Percentiles rank a stretch among this genome's conserved stretches.
phyloP scores from a whole-genome alignment of 2,113 vertebrate species.

The Brachirus orientalis region DNA sequence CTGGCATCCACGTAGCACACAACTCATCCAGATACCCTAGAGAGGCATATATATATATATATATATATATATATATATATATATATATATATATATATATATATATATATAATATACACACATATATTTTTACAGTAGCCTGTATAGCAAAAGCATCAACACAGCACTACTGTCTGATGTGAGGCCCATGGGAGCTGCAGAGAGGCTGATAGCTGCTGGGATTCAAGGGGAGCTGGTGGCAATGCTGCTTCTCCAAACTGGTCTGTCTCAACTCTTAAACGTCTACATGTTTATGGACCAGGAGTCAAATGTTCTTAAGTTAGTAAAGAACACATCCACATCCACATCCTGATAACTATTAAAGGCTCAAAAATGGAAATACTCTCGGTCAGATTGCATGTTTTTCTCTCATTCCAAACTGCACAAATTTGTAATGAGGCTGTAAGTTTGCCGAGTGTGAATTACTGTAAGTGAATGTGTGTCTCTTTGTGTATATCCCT shows the following conservation, averaged over 20 bases:
- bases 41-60: slow-evolving; percentile 60
- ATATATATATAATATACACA: no score
- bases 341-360: neutral
- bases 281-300: slow-evolving; percentile 30
- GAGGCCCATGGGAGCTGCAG: slow-evolving; percentile 86
- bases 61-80: slow-evolving; percentile 52
- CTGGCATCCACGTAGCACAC: slow-evolving; percentile 81
- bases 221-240: slow-evolving; percentile 64
- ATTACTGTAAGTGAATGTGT: no score
- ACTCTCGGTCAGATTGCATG: neutral
- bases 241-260: slow-evolving; percentile 43
- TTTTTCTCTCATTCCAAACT: neutral
- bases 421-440: neutral
- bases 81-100: slow-evolving; percentile 55
- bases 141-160: slow-evolving; percentile 83
- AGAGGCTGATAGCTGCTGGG: slow-evolving; percentile 84
- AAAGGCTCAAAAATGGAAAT: no score
- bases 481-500: no score
- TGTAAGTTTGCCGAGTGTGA: no score
- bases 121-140: no score
- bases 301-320: neutral
- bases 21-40: slow-evolving; percentile 90
- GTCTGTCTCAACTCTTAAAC: slow-evolving; percentile 41
- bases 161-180: slow-evolving; percentile 85
- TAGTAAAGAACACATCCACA: no score